phyloP scores from a whole-genome alignment of 2,113 vertebrate species.

The Amphilophus citrinellus region DNA sequence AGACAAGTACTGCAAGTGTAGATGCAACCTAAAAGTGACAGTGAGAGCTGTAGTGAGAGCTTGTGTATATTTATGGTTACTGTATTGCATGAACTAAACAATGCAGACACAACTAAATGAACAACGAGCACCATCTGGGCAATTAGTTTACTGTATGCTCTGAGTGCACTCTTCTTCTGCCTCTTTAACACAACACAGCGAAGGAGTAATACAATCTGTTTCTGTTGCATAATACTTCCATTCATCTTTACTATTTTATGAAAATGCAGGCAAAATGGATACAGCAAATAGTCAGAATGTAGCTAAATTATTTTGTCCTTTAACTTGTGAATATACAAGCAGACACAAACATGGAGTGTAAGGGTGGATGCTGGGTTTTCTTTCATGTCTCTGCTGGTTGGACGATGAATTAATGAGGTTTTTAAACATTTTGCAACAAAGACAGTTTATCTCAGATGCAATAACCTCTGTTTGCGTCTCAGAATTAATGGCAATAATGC shows the following conservation, averaged over 20 bases:
- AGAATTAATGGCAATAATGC: neutral
- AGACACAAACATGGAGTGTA: neutral
- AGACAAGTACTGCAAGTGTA: neutral
- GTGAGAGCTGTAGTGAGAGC: neutral
- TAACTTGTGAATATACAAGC: neutral
- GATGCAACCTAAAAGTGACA: neutral
- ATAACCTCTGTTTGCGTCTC: conserved; percentile 1
- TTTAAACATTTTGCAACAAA: neutral
- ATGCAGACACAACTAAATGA: conserved; percentile 19
- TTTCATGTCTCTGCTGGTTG: neutral
- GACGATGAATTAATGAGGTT: conserved; percentile 6
- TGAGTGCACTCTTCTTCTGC: conserved; percentile 21
- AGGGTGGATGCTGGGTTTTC: neutral
- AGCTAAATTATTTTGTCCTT: neutral
- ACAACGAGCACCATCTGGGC: conserved; percentile 55
- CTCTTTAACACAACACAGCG: conserved; percentile 10
- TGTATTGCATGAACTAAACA: conserved; percentile 35
- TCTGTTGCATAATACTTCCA: neutral
- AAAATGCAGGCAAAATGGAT: neutral
- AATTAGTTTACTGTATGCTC: conserved; percentile 22
- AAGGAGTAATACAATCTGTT: conserved; percentile 9
- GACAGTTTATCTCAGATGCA: conserved; percentile 14
- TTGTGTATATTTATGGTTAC: neutral
- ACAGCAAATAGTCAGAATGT: neutral
- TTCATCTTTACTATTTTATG: neutral